phyloP scores from a whole-genome alignment of 2,113 vertebrate species.

The Rhea pennata region DNA sequence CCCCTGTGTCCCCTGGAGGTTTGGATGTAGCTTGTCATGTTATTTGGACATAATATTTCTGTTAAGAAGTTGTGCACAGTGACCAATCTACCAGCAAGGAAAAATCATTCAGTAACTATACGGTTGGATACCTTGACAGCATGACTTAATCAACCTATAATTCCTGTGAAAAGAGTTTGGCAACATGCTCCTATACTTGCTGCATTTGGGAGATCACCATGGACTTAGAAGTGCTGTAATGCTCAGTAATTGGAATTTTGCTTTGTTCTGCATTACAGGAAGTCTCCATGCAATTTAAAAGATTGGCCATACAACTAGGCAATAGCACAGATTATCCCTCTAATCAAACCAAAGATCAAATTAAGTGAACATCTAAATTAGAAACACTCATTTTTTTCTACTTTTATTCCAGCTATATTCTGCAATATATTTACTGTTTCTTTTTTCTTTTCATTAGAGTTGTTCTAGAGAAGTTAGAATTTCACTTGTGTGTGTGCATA shows the following conservation, averaged over 20 bases:
- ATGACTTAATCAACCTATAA: neutral
- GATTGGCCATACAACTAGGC: too few relatives aligned
- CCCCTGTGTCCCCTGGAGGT: too few relatives aligned
- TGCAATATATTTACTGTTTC: neutral
- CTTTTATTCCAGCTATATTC: neutral
- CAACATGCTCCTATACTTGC: too few relatives aligned
- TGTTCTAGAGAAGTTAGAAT: neutral
- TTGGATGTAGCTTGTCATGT: too few relatives aligned
- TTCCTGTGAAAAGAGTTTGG: neutral
- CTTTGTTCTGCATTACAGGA: neutral
- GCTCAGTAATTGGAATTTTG: neutral
- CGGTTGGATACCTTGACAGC: neutral
- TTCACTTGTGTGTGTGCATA: neutral
- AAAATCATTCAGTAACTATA: neutral
- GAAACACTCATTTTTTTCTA: neutral
- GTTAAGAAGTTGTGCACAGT: too few relatives aligned
- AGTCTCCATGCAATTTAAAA: neutral
- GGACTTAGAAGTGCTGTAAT: too few relatives aligned
- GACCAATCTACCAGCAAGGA: too few relatives aligned
- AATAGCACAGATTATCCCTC: neutral
- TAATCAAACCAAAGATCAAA: neutral
- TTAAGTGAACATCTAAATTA: neutral
- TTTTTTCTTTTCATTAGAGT: neutral
- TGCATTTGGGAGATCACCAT: too few relatives aligned
- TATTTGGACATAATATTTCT: too few relatives aligned